phyloP scores from a whole-genome alignment of 1,140 invertebrate species.

The Lepidurus couesii region DNA sequence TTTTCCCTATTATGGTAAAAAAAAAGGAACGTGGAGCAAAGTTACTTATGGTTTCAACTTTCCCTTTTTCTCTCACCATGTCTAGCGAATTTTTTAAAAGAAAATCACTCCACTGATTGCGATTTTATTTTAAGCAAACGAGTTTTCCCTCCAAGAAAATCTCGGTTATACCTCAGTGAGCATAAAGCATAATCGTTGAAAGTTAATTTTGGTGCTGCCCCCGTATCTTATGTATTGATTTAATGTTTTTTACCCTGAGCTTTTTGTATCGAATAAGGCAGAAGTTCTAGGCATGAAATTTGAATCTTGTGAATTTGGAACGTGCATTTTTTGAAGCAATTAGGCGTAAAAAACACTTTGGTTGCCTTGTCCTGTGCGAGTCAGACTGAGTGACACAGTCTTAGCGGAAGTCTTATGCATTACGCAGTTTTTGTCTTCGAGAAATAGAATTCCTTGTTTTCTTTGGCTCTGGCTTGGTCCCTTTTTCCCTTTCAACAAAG shows the following conservation, averaged over 20 bases:
- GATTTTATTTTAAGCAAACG: not conserved
- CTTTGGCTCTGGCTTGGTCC: conserved; percentile 9
- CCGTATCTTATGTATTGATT: conserved; percentile 10
- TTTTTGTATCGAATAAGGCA: not conserved
- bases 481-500: not conserved
- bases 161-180: conserved; percentile 11
- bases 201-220: conserved; percentile 11
- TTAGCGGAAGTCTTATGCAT: not conserved
- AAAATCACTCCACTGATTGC: not conserved
- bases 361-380: not conserved
- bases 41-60: not conserved
- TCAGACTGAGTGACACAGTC: not conserved
- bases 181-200: conserved; percentile 11
- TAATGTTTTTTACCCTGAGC: conserved; percentile 12
- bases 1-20: not conserved
- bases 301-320: conserved; percentile 1
- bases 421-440: not conserved
- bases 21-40: not conserved
- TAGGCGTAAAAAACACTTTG: not conserved
- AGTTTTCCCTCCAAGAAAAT: not conserved
- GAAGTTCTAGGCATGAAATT: not conserved
- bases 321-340: not conserved
- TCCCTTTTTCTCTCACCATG: not conserved
- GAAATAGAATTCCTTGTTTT: not conserved
- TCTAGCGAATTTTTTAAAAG: not conserved